Evolutionary conservation across 1,140 invertebrate genomes (phyloP), one percentile per base, ranked within the genome.

Genomic region (Habropoda laboriosa): DNA sequence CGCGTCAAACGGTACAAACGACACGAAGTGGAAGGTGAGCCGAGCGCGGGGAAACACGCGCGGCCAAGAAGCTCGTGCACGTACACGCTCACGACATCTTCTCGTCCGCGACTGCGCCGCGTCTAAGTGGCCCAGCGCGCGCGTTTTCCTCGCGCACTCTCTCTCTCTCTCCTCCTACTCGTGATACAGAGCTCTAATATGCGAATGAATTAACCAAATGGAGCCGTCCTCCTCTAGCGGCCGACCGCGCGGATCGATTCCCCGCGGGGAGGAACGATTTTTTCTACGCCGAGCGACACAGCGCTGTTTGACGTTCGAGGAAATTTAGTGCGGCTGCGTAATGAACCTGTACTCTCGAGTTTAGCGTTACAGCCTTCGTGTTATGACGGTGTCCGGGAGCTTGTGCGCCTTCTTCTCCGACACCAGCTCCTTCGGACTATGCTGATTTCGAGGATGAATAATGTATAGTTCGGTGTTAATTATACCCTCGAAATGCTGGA

Each of bases 1-100:
- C 70, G 81, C 81, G 92, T 92, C 91, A 92, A 91, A 92, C 77
- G 81, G 40, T 86, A 85, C 87, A 84, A 89, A 90, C 88, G 88
- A 88, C 83, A 85, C 81, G 81, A 64, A 45, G 76, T 73, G 64
- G 58, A 85, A 85, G 79, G 81, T 67, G 78, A 71, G 66, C n/a
- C 78, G 55, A 83, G 80, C 45, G 32, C 35, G 45, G 64, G 76
- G 67, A 40, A n/a, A n/a, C n/a, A 84, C 80, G 30, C 83, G 42
- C 27, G 64, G 67, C 47, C 49, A 63, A 42, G 77, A 72, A 83
- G 81, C 55, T 58, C 18, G 57, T 66, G 63, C 64, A 57, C 42
- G 38, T 10, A 45, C 66, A 16, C 51, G 51, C n/a, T 21, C 35
- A 38, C n/a, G 40, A 55, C 66, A 49, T 51, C 68, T 74, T 49